phyloP scores from a whole-genome alignment of 2,888 invertebrate genomes.

The Orchesella flavescens region DNA sequence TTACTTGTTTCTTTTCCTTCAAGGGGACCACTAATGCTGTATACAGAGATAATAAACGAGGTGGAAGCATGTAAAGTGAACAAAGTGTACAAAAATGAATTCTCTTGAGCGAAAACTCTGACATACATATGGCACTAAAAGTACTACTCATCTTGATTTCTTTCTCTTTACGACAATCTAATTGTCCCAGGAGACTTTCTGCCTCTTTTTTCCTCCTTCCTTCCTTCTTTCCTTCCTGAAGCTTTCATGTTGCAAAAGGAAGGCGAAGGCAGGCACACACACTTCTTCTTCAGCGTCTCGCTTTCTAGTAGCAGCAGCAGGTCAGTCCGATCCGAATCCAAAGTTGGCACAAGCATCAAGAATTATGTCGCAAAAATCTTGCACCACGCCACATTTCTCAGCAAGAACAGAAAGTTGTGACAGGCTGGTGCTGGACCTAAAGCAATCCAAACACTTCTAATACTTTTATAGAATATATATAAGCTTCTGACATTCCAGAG shows the following conservation, averaged over 20 bases:
- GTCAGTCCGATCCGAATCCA: conserved; percentile 4
- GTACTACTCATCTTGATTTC: conserved; percentile 45
- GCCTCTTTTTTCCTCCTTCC: not conserved
- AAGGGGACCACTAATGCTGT: not conserved
- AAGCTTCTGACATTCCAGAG: not conserved
- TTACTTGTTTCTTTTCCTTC: not conserved
- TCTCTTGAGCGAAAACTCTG: conserved; percentile 22
- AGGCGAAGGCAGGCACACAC: too few species aligned
- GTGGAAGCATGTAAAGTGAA: conserved; percentile 5
- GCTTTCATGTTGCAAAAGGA: conserved; percentile 9
- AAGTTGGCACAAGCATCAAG: conserved; percentile 2
- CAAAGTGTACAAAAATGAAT: conserved; percentile 21
- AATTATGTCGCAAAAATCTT: conserved; percentile 2
- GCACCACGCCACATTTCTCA: not conserved
- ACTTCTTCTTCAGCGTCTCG: not conserved
- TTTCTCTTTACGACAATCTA: conserved; percentile 53
- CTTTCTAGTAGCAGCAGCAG: not conserved
- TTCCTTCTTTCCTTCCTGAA: conserved; percentile 1
- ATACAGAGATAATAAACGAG: not conserved
- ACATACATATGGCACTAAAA: conserved; percentile 34
- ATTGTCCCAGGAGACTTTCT: conserved; percentile 45
- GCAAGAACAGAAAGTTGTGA: not conserved
- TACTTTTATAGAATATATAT: too few species aligned
- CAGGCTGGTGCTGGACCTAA: not conserved
- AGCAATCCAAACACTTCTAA: not conserved